These are phyloP conservation scores for Hermatobates lingyangjiaoensis DNA, from an alignment of 1,140 invertebrate genomes.

Conservation along the genomic window DNA sequence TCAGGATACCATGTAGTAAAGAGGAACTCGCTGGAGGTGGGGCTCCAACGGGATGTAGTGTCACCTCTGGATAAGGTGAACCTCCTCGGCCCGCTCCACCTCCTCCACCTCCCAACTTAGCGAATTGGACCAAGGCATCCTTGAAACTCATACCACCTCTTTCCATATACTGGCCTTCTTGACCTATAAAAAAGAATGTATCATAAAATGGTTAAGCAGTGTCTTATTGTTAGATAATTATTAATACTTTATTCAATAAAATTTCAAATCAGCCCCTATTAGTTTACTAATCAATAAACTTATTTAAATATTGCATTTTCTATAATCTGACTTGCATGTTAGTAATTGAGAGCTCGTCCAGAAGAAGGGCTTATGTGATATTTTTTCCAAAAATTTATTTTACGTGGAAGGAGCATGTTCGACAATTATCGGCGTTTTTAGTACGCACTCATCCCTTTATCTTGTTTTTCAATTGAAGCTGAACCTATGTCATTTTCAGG, in stretches of 20 bases:
- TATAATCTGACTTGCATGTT: too few relatives aligned
- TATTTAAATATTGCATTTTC: background rate
- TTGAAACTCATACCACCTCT: constrained; percentile 37
- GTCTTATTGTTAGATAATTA: constrained; percentile 9
- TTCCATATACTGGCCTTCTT: too few relatives aligned
- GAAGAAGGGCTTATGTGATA: too few relatives aligned
- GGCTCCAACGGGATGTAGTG: constrained; percentile 41
- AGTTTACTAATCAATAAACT: background rate
- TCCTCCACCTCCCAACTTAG: constrained; percentile 29
- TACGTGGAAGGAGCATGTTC: too few relatives aligned
- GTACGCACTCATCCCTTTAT: too few relatives aligned
- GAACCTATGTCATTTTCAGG: too few relatives aligned
- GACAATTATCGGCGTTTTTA: too few relatives aligned
- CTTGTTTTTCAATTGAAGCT: too few relatives aligned
- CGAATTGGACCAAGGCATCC: constrained; percentile 56
- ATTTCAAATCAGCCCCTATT: background rate
- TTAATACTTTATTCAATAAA: background rate
- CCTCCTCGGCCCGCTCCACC: constrained; percentile 23
- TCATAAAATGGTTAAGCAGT: background rate
- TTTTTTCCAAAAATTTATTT: too few relatives aligned
- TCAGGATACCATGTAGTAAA: constrained; percentile 51
- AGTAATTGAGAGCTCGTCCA: too few relatives aligned
- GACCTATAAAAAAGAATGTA: too few relatives aligned
- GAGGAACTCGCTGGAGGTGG: constrained; percentile 35
- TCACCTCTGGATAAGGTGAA: constrained; percentile 56